Conservation (phyloP, 2,888 invertebrate species). For the Andrena praecox region DNA sequence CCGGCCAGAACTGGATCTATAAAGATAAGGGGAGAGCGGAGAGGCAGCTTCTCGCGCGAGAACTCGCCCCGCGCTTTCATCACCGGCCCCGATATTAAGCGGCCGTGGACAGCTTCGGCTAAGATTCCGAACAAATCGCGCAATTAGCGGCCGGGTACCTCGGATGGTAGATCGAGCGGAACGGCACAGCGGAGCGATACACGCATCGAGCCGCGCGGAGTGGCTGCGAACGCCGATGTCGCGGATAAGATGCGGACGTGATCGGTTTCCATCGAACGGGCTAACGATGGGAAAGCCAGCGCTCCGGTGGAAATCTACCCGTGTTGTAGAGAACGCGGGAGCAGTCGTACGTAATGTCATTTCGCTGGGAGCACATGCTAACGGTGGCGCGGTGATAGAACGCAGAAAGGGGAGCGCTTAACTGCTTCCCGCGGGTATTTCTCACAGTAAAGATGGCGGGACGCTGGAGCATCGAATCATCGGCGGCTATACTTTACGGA, state of each 20-base stretch:
- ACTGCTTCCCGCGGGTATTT: conserved; percentile 3
- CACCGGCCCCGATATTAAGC: conserved; percentile 33
- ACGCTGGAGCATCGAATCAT: not conserved
- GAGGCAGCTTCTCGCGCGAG: not conserved
- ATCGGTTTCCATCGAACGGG: not conserved
- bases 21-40: conserved; percentile 56
- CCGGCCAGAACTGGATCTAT: conserved; percentile 57
- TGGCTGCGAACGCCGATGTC: conserved; percentile 4
- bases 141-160: conserved; percentile 55
- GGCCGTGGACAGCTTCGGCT: conserved; percentile 1
- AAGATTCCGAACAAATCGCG: conserved; percentile 64
- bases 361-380: not conserved
- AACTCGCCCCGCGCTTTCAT: conserved; percentile 37
- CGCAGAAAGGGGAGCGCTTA: not conserved
- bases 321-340: not conserved
- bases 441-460: conserved; percentile 10
- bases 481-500: not conserved
- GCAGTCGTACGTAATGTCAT: not conserved
- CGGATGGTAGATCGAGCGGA: conserved; percentile 21
- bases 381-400: not conserved
- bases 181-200: conserved; percentile 7
- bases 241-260: not conserved
- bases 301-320: not conserved
- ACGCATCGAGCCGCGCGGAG: conserved; percentile 10
- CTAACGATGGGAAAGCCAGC: conserved; percentile 32